Evolutionary conservation across 2,888 invertebrate genomes (phyloP), one percentile per base, ranked within the genome.

Genomic region (Drosophila subquinaria): DNA sequence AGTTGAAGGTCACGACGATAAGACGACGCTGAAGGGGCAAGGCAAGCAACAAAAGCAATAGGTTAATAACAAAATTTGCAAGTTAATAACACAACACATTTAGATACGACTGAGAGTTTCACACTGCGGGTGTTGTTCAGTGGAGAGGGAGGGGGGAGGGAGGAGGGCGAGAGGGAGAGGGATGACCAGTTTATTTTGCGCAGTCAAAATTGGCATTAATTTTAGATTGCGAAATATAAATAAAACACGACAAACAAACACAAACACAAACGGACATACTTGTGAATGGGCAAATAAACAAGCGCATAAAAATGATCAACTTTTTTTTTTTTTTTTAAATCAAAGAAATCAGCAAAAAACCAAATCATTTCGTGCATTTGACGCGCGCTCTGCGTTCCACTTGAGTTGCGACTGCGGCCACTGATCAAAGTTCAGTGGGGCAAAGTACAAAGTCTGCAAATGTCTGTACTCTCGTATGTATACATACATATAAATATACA

Each of bases 361-460:
- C 59, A 68, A 69, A 79, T 61, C 63, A 78, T 73, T 79, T 82
- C 43, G 72, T 70, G 56, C 60, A 70, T 70, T 81, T 73, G 73
- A 64, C 64, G 65, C 52, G 52, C 45, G 57, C 57, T 67, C 59
- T 65, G 61, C 55, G 76, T 80, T 76, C 68, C 69, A 57, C 69
- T 66, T 61, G 74, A 55, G 35, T 60, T 52, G 66, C 69, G 60
- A 47, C 36, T 38, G 69, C 62, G 66, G 55, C 53, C 69, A 66
- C 71, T 79, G 84, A 80, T 81, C 91, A 90, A 91, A 91, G 91
- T 91, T 90, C 90, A 90, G 73, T 79, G 74, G 85, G 83, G 78
- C 89, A 88, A 76, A 82, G 91, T 90, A 66, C 91, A 91, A 91
- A 91, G 91, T 91, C 91, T 88, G 82, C 76, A 83, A 68, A 60